Evolutionary conservation across 1,140 invertebrate species (phyloP).

Genomic region (Glossosoma conforme): DNA sequence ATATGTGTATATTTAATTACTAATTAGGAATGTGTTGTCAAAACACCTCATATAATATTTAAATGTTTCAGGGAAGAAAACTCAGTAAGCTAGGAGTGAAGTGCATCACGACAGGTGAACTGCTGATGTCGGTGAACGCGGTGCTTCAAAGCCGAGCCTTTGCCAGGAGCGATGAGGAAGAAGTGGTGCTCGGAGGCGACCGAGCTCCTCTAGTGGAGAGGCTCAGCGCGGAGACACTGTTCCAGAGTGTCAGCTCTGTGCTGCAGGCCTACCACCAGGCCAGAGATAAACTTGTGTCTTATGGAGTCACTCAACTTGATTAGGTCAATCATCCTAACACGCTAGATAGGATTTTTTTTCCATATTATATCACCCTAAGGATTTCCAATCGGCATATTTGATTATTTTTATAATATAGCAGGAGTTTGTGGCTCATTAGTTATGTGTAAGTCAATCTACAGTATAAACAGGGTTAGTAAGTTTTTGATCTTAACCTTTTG

Average conservation of each 20-base stretch:
- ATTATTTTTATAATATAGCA: too few species aligned
- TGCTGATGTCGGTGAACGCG: constrained; percentile 22
- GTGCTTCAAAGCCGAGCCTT: constrained; percentile 23
- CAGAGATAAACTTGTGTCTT: constrained; percentile 18
- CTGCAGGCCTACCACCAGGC: constrained; percentile 26
- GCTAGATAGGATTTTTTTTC: too few species aligned
- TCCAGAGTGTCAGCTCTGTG: constrained; percentile 27
- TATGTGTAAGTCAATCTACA: too few species aligned
- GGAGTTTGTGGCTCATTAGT: too few species aligned
- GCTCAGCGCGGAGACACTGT: constrained; percentile 17
- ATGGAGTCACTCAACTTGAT: too few species aligned
- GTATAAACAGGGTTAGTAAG: too few species aligned
- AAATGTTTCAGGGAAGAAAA: constrained; percentile 18
- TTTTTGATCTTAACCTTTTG: too few species aligned
- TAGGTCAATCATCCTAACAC: too few species aligned
- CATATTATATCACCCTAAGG: too few species aligned
- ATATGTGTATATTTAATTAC: neutral
- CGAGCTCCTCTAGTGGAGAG: constrained; percentile 5
- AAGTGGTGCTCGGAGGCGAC: neutral
- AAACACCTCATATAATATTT: constrained; percentile 1
- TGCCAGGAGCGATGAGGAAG: neutral
- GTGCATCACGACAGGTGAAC: constrained; percentile 14
- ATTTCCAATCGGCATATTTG: too few species aligned
- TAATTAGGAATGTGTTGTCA: neutral
- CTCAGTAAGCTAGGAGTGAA: constrained; percentile 19